A percentile compares a stretch with the other conserved stretches of the same genome.
Conservation (phyloP, 2,888 invertebrate species). For the Copidosoma aretas region DNA sequence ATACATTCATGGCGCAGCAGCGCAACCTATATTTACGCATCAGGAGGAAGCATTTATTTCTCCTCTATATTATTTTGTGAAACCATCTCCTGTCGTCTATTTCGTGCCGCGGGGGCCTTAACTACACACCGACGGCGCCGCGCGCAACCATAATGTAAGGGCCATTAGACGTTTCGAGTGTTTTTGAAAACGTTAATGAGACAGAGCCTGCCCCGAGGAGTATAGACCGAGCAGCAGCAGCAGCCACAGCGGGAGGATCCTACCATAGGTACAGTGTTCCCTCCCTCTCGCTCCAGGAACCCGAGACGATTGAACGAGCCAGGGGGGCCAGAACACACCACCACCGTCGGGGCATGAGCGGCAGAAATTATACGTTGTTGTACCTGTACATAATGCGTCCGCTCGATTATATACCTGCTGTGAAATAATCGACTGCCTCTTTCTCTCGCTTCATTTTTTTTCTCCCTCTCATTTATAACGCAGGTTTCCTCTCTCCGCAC, state of each 20-base stretch:
- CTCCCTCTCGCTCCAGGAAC: conserved; percentile 2
- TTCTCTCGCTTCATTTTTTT: background rate
- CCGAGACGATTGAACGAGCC: background rate
- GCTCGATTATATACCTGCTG: conserved; percentile 19
- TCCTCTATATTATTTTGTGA: conserved; percentile 34
- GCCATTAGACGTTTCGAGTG: conserved; percentile 32
- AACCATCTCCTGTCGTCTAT: conserved; percentile 18
- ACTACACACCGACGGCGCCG: background rate
- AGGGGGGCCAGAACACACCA: too few species aligned
- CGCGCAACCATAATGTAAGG: conserved; percentile 13
- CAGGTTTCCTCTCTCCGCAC: background rate
- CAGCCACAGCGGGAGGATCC: background rate
- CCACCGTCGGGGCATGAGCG: conserved; percentile 9
- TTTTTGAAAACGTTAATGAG: conserved; percentile 35
- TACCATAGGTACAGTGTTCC: too few species aligned
- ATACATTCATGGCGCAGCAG: too few species aligned
- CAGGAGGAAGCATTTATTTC: conserved; percentile 30
- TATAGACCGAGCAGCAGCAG: background rate
- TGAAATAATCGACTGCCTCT: conserved; percentile 22
- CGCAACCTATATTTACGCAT: too few species aligned
- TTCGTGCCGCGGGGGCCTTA: conserved; percentile 1
- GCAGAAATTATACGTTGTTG: conserved; percentile 19
- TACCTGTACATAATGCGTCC: background rate
- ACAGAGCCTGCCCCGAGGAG: conserved; percentile 4
- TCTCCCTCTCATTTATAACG: background rate